A percentile compares a stretch with the other conserved stretches of the same genome.
Evolutionary conservation across 2,113 vertebrate species (phyloP).

Genomic region (Ondatra zibethicus): DNA sequence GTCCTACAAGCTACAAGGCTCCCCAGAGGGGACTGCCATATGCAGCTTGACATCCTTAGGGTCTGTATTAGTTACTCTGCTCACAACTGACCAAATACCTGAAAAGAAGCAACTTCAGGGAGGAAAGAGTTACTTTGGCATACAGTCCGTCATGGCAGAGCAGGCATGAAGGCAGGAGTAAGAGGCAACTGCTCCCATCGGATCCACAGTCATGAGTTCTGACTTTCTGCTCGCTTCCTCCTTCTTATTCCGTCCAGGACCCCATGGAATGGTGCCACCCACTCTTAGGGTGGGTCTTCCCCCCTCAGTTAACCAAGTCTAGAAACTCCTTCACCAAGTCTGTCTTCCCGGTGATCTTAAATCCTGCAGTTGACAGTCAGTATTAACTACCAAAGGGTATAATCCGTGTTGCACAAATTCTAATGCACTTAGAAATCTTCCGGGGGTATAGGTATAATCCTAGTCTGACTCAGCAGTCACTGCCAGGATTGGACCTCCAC

Average conservation of each 20-base stretch:
- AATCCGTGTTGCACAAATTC: neutral
- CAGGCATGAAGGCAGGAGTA: neutral
- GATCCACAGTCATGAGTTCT: neutral
- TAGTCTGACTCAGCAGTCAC: neutral
- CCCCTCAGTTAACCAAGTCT: neutral
- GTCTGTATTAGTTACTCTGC: neutral
- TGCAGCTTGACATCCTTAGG: neutral
- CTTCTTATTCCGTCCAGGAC: neutral
- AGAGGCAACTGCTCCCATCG: neutral
- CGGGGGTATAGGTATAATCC: neutral
- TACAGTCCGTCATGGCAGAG: neutral
- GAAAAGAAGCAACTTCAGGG: neutral
- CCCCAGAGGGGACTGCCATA: neutral
- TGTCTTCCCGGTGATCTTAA: neutral
- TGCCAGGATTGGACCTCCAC: neutral
- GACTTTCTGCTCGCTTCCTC: neutral
- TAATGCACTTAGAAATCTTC: neutral
- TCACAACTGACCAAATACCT: neutral
- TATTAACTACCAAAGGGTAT: neutral
- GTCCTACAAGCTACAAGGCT: neutral
- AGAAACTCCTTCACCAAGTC: neutral
- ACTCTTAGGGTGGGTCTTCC: neutral
- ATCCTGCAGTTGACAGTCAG: neutral
- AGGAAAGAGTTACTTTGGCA: neutral
- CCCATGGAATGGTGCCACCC: neutral